A percentile compares a stretch with the other conserved stretches of the same genome.
These are phyloP conservation scores for Parambassis ranga DNA, from an alignment of 2,797 vertebrate genomes.

Conservation along the genomic window DNA sequence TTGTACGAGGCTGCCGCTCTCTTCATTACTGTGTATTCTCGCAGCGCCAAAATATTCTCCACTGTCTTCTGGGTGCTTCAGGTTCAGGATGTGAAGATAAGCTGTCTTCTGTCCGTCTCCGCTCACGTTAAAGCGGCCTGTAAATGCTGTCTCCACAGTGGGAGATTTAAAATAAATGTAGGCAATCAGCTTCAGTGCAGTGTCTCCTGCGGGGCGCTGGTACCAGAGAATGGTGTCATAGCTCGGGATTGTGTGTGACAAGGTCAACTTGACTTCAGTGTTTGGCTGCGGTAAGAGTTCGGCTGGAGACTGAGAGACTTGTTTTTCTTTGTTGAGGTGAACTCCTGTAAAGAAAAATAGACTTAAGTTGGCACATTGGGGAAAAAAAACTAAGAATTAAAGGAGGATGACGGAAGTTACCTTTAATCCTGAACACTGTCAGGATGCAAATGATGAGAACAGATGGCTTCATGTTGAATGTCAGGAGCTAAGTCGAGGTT, in stretches of 20 bases:
- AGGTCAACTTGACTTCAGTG: conserved; percentile 5
- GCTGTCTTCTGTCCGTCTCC: conserved; percentile 55
- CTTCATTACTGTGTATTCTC: conserved; percentile 32
- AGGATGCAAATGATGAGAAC: background rate
- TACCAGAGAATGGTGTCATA: conserved; percentile 70
- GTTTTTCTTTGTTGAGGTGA: conserved; percentile 21
- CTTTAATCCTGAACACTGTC: conserved; percentile 22
- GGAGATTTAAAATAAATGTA: conserved; percentile 5
- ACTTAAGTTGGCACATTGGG: too few species aligned
- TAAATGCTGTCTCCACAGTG: background rate
- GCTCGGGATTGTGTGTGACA: conserved; percentile 30
- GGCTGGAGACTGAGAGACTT: conserved; percentile 40
- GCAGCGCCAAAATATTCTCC: conserved; percentile 67
- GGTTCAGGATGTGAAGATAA: conserved; percentile 43
- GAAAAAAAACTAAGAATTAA: too few species aligned
- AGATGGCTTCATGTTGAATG: conserved; percentile 24
- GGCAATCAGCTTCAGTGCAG: conserved; percentile 40
- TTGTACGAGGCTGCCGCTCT: conserved; percentile 29
- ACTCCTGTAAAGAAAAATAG: conserved; percentile 34
- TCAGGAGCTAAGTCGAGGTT: background rate
- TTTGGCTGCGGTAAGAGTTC: background rate
- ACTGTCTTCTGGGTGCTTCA: conserved; percentile 33
- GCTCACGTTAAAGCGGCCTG: conserved; percentile 31
- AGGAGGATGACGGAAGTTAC: too few species aligned
- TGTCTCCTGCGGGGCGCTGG: conserved; percentile 35